Evolutionary conservation across 2,888 invertebrate genomes (phyloP), one percentile per base, ranked within the genome.

Genomic region (Amblyjoppa proteus): DNA sequence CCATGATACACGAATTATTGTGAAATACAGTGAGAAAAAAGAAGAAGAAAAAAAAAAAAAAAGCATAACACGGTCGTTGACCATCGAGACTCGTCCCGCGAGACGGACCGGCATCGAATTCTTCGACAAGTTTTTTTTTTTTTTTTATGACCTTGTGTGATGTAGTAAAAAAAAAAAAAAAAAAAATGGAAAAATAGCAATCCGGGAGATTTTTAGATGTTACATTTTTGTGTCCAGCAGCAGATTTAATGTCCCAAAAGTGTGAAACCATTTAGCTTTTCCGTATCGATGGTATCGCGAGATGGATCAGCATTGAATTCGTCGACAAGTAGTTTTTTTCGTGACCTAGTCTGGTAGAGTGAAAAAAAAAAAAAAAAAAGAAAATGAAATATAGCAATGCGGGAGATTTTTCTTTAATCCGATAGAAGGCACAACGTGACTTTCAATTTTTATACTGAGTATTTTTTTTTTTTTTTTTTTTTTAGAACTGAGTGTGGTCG

Each of bases 81-180:
- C 66, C 80, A 73, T 81, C 5, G 73, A 84, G 31, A 34, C 41
- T 41, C 41, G 41, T 41, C 2, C 41, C 9, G 2, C 9, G 2
- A 9, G 69, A 70, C 64, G 69, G 69, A 66, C 85, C 70, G 51
- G 85, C 78, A 81, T 81, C 41, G 11, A 77, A 20, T 2, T 49
- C 68, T 58, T 41, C 66, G 38, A 38, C n/a, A 11, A 80, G 49
- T 71, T 31, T 11, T 61, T 68, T 71, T 31, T 11, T 61, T 68
- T 53, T 70, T 74, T 66, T 70, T 20, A 28, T 41, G 3, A 41
- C 41, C 41, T 0, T 0, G 2, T 11, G 41, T 41, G 2, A 2
- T 1, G 2, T 11, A 41, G 41, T 9, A 2, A 31, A 25, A 16
- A 31, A 20, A 49, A 20, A 20, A 20, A 80, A 80, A 45, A 13